Base-by-base conservation (phyloP, 2,797 vertebrate genomes). In the Phylloscopus collybita region DNA sequence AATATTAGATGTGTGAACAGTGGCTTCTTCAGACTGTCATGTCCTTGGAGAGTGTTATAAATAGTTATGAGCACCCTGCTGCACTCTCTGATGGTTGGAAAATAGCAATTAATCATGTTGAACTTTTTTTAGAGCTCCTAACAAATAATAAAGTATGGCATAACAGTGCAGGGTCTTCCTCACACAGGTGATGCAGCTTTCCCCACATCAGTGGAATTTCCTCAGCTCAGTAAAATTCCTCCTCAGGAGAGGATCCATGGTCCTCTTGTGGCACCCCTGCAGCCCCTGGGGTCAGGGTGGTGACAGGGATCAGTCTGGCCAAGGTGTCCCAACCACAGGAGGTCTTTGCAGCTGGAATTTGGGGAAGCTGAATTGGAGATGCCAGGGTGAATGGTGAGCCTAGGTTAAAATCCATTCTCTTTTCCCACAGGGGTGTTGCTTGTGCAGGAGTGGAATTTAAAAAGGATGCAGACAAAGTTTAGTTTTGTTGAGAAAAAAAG, bases 41-140 rank as follows among this genome's bases (percentile, higher is more conserved):
- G 88, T 86, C 91, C 80, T 92, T 91, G 91, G 82, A 92, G 90
- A 92, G 49, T 34, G 45, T 79, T 96, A 91, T 66, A 92, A 91
- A 90, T 86, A 90, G 70, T 86, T 88, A 23, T 12, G 45, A 91
- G 70, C 82, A 70, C 80, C 20, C 66, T 62, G 82, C 88, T 92
- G 87, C 79, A 60, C 85, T 94, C 82, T 90, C 13, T 94, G 38
- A 88, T 84, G 82, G 51, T 49, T 86, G 70, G 88, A 94, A 95
- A 90, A 80, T 44, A 76, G 62, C 70, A 73, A n/a, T 89, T 95
- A 92, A 89, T 94, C 13, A 47, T 32, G 86, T 64, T 4, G 8
- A 66, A 76, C 62, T 86, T 90, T 47, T 67, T 79, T 64, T 64
- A 36, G 78, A 47, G 42, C 79, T 88, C 66, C 87, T 91, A 86